Evolutionary conservation across 2,113 vertebrate genomes (phyloP).

Genomic region (Stomatorhinus ivindoensis): DNA sequence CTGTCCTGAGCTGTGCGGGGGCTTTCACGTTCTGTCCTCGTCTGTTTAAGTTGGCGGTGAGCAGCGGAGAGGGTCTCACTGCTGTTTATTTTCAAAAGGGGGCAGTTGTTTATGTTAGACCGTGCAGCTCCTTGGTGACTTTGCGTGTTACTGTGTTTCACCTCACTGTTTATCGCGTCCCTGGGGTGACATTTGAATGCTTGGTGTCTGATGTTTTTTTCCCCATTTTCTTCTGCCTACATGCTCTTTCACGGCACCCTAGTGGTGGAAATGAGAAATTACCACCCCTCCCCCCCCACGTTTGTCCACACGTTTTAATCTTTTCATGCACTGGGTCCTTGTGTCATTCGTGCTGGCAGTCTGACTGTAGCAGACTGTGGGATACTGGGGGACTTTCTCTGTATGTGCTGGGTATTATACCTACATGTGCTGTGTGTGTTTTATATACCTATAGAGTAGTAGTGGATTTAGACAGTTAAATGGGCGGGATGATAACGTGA

Average conservation of each 20-base stretch:
- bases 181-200: not conserved
- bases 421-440: not conserved
- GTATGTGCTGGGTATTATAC: not conserved
- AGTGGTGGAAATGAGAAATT: not conserved
- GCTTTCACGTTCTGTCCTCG: not conserved
- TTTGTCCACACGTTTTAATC: not conserved
- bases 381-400: not conserved
- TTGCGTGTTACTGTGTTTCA: not conserved
- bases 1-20: not conserved
- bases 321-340: not conserved
- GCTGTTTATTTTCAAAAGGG: constrained; percentile 36
- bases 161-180: not conserved
- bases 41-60: constrained; percentile 43
- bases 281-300: not conserved
- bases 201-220: not conserved
- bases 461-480: not conserved
- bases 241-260: not conserved
- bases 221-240: not conserved
- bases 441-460: not conserved
- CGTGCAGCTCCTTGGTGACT: constrained; percentile 19
- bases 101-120: constrained; percentile 26
- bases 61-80: constrained; percentile 15
- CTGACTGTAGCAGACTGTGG: not conserved
- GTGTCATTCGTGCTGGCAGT: not conserved
- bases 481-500: not conserved